A percentile compares a stretch with the other conserved stretches of the same genome.
These are phyloP conservation scores for Latrodectus elegans DNA, from an alignment of 2,888 invertebrate species.

Conservation along the genomic window DNA sequence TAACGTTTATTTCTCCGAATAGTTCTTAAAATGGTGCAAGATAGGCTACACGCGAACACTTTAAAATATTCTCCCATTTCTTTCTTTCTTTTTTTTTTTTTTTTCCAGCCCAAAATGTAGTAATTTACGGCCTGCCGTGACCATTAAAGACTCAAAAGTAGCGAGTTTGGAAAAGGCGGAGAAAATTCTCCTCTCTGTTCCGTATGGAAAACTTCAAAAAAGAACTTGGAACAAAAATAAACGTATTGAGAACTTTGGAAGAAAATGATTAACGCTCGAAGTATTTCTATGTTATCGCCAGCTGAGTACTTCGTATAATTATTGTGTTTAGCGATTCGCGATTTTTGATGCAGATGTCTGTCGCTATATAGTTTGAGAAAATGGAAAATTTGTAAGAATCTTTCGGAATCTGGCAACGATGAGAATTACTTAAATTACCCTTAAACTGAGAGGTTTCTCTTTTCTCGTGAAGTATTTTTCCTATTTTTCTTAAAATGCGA, in stretches of 20 bases:
- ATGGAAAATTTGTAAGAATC: conserved; percentile 9
- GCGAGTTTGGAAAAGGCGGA: neutral
- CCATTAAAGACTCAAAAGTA: conserved; percentile 2
- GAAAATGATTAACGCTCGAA: conserved; percentile 37
- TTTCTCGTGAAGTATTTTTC: conserved; percentile 12
- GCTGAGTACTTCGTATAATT: conserved; percentile 29
- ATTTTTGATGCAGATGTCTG: conserved; percentile 4
- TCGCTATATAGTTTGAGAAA: conserved; percentile 23
- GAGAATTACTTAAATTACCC: conserved; percentile 20
- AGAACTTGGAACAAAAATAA: neutral
- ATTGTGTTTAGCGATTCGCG: conserved; percentile 24
- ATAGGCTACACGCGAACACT: neutral
- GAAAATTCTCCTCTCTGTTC: neutral
- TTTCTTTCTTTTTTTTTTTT: neutral
- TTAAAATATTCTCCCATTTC: neutral
- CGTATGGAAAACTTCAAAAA: neutral
- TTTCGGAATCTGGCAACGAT: conserved; percentile 33
- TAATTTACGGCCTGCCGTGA: conserved; percentile 20
- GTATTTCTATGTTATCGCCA: conserved; percentile 20
- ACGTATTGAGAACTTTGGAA: conserved; percentile 2
- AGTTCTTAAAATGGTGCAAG: neutral
- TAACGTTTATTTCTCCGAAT: neutral
- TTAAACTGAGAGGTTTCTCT: neutral
- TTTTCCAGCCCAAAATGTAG: neutral
- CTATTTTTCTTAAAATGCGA: neutral